Conservation (phyloP, 2,888 invertebrate species). For the Diarsia rubi region DNA sequence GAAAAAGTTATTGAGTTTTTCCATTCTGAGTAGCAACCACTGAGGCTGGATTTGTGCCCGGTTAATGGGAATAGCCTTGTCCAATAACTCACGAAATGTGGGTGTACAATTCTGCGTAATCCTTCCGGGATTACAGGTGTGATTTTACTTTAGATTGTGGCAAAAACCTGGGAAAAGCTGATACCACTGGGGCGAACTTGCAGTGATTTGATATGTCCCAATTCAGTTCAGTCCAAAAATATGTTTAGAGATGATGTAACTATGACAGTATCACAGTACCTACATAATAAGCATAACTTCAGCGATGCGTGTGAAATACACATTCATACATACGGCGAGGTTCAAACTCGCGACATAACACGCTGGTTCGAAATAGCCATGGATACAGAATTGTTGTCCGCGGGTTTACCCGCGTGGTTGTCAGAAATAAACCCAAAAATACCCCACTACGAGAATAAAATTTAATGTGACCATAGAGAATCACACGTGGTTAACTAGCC, state of each 20-base stretch:
- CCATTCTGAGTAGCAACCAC: no score
- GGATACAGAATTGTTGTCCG: neutral
- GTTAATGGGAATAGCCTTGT: no score
- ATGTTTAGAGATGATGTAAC: constrained; percentile 36
- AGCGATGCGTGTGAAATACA: constrained; percentile 26
- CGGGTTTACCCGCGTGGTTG: neutral
- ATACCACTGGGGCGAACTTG: no score
- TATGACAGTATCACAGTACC: neutral
- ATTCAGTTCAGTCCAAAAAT: neutral
- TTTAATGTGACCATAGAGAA: no score
- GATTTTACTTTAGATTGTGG: neutral
- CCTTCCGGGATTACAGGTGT: no score
- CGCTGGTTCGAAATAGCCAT: constrained; percentile 32
- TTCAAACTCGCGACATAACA: constrained; percentile 57
- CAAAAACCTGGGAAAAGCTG: neutral
- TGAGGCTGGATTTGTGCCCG: no score
- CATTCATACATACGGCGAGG: constrained; percentile 32
- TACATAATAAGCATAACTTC: constrained; percentile 13
- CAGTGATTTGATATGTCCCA: neutral
- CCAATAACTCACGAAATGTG: no score
- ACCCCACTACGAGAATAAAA: neutral
- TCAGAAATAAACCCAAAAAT: neutral
- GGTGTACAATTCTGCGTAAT: no score
- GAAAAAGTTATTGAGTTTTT: no score
- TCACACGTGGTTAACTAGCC: no score